Base-by-base conservation (phyloP, 2,888 invertebrate species). In the Drosophila putrida region DNA sequence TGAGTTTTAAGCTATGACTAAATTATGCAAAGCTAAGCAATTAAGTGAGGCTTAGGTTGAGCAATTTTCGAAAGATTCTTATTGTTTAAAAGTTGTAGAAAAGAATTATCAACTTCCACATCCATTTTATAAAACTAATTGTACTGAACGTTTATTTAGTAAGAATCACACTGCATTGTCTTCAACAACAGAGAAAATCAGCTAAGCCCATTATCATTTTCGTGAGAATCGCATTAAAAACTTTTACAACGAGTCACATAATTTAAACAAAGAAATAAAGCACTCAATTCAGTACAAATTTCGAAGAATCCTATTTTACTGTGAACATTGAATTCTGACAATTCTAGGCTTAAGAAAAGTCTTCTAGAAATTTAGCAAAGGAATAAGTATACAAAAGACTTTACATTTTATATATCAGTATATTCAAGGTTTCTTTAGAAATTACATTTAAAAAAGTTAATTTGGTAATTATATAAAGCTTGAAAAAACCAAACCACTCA, bases 21-120 rank as follows among this genome's bases (percentile, higher is more conserved):
- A 28, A 36, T 36, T 28, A 54, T 65, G 41, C 33, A 47, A 47
- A 64, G 8, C 9, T 43, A 6, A 35, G 13, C 59, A 41, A 50
- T 51, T 51, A 58, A 49, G 11, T 57, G 35, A 13, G 35, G 5
- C 27, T 36, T 46, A 35, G 11, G 15, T 10, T 31, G 13, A 4
- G 1, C 3, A 13, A 28, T 2, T 28, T n/a, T 28, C 4, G 4
- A n/a, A n/a, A 46, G 28, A 46, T 28, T 46, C n/a, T 28, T 1
- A n/a, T 20, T 3, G n/a, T 27, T 6, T 13, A 13, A 4, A 38
- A 39, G 6, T 15, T 15, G 9, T 8, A 8, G 15, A 39, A 39
- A 39, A 39, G n/a, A 38, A 38, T 38, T 38, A 38, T 39, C 15
- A 9, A 39, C 13, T 20, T 20, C 20, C 20, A 20, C 20, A 28